phyloP scores from a whole-genome alignment of 2,113 vertebrate genomes.

The Picathartes gymnocephalus region DNA sequence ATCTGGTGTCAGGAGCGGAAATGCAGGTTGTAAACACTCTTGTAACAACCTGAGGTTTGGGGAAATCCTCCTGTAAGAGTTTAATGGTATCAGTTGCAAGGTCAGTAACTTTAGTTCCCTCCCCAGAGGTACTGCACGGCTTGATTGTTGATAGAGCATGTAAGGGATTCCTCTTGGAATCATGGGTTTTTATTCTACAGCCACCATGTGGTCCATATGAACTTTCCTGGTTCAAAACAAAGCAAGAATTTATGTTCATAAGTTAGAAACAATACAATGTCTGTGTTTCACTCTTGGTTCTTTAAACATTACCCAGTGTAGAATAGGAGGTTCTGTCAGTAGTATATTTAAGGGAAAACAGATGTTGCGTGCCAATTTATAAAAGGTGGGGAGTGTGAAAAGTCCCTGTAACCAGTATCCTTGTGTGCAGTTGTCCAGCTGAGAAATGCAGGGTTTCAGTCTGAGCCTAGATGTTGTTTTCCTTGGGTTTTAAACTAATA shows the following conservation, averaged over 20 bases:
- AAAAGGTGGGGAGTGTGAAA: neutral
- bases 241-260: neutral
- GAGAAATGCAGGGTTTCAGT: neutral
- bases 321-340: neutral
- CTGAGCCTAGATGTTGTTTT: neutral
- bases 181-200: accelerated
- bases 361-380: neutral
- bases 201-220: neutral
- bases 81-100: neutral
- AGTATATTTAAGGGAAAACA: neutral
- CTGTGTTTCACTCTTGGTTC: neutral
- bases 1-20: neutral
- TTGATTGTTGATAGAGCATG: neutral
- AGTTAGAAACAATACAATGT: neutral
- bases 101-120: neutral
- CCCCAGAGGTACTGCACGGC: neutral
- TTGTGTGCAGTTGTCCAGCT: neutral
- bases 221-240: neutral
- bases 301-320: neutral
- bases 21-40: neutral
- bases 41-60: neutral
- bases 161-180: neutral
- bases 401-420: neutral
- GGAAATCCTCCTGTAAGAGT: neutral
- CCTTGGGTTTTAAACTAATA: neutral